phyloP scores from a whole-genome alignment of 2,888 invertebrate genomes.

The Ectemnius cavifrons region DNA sequence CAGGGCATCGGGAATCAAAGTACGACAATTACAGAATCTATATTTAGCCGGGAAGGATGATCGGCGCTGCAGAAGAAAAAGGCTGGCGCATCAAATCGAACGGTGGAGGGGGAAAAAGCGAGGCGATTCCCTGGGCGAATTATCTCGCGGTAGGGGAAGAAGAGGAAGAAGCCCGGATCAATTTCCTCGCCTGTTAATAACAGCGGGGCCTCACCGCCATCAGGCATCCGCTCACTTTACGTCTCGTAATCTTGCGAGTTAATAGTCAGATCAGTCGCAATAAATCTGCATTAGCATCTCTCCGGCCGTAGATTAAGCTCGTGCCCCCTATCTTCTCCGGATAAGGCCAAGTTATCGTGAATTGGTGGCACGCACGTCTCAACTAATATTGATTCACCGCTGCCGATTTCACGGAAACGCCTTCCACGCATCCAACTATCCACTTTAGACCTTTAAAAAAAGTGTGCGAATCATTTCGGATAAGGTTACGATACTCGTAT shows the following conservation, averaged over 20 bases:
- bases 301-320: conserved; percentile 30
- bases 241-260: conserved; percentile 53
- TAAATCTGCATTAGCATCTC: conserved; percentile 49
- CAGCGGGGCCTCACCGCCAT: conserved; percentile 24
- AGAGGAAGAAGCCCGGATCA: conserved; percentile 2
- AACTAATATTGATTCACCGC: conserved; percentile 47
- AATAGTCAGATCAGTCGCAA: conserved; percentile 55
- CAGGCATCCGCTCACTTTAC: conserved; percentile 36
- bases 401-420: conserved; percentile 32
- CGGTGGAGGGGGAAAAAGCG: no score
- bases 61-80: no score
- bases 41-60: no score
- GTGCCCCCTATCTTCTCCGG: conserved; percentile 40
- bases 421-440: conserved; percentile 4
- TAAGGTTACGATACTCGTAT: no score
- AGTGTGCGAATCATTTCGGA: no score
- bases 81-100: no score
- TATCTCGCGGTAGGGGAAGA: no score
- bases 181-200: conserved; percentile 34
- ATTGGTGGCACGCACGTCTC: conserved; percentile 22
- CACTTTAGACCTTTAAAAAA: no score
- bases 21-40: no score
- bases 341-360: conserved; percentile 50
- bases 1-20: no score
- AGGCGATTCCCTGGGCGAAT: no score